Base-by-base conservation (phyloP, 2,113 vertebrate genomes). In the Empidonax traillii region DNA sequence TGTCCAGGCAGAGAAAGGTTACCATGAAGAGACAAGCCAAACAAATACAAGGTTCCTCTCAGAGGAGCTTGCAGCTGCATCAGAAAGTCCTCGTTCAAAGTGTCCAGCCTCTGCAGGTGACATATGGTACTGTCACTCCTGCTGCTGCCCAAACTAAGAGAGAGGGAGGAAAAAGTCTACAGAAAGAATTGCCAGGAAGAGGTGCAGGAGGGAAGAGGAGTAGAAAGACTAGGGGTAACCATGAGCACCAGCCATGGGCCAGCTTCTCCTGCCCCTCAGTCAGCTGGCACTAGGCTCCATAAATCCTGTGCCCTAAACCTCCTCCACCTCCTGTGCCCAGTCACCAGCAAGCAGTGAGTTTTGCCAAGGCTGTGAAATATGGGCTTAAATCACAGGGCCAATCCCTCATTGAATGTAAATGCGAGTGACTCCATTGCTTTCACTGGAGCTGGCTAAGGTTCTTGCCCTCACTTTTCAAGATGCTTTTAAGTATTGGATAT, bases 401-500 rank as follows among this genome's bases (percentile, higher is more conserved):
- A 79, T 39, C n/a, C 33, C 56, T 66, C 14, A 6, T 1, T 74
- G 46, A 59, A 55, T 61, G 55, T 67, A 71, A 88, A 79, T 37
- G 3, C 35, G 10, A 95, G 27, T 66, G 81, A 88, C 30, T 71
- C 47, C 44, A 12, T 17, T n/a, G 46, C 8, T 27, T 53, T 88
- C 56, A 19, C 47, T 67, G 44, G 37, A 88, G 58, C 28, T 66
- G 19, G 12, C 19, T 58, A 25, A 58, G n/a, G 55, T 74, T 86
- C 76, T 88, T 62, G 35, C 41, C 61, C 65, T 88, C 59, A 28
- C 41, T 92, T 88, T 96, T 92, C 82, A 72, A 74, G 82, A 75
- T 61, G 73, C 61, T 96, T 97, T 92, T 58, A 93, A 66, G n/a
- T 47, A 73, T 58, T 28, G 66, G 28, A 23, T 93, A 68, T 83